Conservation (phyloP, 2,888 invertebrate species). For the Chironomus tentans region DNA sequence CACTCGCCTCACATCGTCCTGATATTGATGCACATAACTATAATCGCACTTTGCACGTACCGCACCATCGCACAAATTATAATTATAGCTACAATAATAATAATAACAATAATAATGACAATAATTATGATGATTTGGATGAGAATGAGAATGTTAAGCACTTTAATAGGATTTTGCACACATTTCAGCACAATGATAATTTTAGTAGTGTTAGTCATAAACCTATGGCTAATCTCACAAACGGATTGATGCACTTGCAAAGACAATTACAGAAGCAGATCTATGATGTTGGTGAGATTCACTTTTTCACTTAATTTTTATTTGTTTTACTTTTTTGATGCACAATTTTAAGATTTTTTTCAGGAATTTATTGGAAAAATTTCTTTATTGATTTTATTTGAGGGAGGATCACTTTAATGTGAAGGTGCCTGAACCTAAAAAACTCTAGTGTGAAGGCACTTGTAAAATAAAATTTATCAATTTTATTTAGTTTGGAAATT, state of each 20-base stretch:
- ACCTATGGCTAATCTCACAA: background rate
- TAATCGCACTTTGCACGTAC: background rate
- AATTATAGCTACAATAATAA: background rate
- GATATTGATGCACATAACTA: conserved; percentile 1
- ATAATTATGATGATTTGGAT: background rate
- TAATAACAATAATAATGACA: background rate
- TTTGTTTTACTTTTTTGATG: background rate
- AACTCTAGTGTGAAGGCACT: too few species aligned
- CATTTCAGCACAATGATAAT: conserved; percentile 1
- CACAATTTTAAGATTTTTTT: background rate
- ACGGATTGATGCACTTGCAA: background rate
- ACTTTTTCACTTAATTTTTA: background rate
- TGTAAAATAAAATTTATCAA: too few species aligned
- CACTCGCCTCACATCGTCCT: conserved; percentile 43
- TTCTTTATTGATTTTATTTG: background rate
- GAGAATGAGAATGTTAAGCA: background rate
- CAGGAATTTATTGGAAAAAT: background rate
- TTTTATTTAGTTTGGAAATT: too few species aligned
- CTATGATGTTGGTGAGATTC: background rate
- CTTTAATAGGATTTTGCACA: conserved; percentile 1
- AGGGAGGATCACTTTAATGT: background rate
- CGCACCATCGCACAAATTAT: background rate
- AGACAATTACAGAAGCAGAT: background rate
- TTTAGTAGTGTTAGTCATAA: background rate
- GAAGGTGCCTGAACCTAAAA: too few species aligned